phyloP scores from a whole-genome alignment of 2,113 vertebrate genomes.

The Telmatochromis sp. region DNA sequence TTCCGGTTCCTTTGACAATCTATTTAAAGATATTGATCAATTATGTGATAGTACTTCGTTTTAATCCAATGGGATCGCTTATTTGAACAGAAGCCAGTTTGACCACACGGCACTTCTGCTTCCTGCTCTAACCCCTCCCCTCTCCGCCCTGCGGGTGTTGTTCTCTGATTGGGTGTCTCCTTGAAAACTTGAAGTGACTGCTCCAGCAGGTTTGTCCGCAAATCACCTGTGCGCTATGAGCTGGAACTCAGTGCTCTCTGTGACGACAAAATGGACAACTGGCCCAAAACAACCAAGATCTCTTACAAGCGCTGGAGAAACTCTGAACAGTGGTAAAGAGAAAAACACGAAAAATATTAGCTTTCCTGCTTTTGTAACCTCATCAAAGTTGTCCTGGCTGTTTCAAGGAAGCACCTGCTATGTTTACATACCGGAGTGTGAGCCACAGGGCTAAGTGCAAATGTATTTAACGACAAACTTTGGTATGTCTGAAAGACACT shows the following conservation, averaged over 20 bases:
- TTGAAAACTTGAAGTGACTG: neutral
- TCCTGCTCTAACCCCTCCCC: neutral
- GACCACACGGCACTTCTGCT: neutral
- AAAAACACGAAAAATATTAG: neutral
- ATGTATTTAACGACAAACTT: neutral
- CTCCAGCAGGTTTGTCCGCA: slow-evolving; percentile 1
- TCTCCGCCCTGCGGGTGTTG: neutral
- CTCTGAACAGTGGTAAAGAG: slow-evolving; percentile 20
- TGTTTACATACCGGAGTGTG: neutral
- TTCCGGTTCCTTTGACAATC: neutral
- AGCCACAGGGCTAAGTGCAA: neutral
- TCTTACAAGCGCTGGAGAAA: slow-evolving; percentile 37
- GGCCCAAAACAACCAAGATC: neutral
- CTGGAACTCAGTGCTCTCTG: neutral
- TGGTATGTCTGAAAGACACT: neutral
- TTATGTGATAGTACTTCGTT: neutral
- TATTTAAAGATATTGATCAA: neutral
- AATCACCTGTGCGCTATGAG: neutral
- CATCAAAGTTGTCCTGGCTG: neutral
- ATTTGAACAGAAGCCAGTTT: neutral
- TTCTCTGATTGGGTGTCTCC: neutral
- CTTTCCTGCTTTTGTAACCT: neutral
- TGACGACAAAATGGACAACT: slow-evolving; percentile 15
- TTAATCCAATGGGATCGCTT: neutral
- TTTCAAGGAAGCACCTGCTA: neutral